phyloP scores from a whole-genome alignment of 2,113 vertebrate species.

The Xiphophorus hellerii region DNA sequence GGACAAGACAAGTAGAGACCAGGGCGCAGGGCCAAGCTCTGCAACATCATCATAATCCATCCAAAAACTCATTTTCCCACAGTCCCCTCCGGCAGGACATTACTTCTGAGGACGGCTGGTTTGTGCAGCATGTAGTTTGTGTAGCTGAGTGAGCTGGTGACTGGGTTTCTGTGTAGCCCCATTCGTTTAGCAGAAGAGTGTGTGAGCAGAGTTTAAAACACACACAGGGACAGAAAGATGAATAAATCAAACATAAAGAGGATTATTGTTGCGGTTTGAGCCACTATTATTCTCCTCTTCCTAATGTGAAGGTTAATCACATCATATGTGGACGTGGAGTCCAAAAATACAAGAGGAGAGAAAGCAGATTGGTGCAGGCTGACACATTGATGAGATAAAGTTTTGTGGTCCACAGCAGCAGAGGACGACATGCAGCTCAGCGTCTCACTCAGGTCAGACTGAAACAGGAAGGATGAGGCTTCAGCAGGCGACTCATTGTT shows the following conservation, averaged over 20 bases:
- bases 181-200: neutral
- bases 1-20: conserved; percentile 24
- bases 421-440: too few species aligned
- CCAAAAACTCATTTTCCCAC: conserved; percentile 68
- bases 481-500: neutral
- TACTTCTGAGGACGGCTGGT: conserved; percentile 62
- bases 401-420: neutral
- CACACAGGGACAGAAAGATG: conserved; percentile 6
- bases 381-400: neutral
- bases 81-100: conserved; percentile 63
- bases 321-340: conserved; percentile 53
- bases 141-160: neutral
- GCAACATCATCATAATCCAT: conserved; percentile 59
- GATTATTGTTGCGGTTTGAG: conserved; percentile 50
- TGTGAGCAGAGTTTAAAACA: neutral
- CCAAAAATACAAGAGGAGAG: conserved; percentile 25
- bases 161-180: neutral
- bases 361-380: neutral
- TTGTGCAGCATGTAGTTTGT: conserved; percentile 34
- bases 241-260: conserved; percentile 32
- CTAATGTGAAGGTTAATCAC: conserved; percentile 60
- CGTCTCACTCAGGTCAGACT: neutral
- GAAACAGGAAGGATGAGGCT: neutral
- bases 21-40: conserved; percentile 44
- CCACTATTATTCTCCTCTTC: conserved; percentile 38